Base-by-base conservation (phyloP, 2,888 invertebrate species). In the Sarcophaga variegata region DNA sequence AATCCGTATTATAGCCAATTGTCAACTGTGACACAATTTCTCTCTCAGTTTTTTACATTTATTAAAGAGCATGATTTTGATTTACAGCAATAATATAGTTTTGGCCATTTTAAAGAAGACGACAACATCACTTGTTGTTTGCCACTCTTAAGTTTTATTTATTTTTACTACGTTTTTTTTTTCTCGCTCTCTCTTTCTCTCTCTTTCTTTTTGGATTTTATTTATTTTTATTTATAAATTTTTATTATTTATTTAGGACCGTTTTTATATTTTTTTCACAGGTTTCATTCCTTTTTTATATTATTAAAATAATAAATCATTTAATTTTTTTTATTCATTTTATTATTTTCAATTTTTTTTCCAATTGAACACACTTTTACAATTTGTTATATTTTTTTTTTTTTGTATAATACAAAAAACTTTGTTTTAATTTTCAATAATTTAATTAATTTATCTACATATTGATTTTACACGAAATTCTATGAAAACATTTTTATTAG, bases 1-100 rank as follows among this genome's bases (percentile, higher is more conserved):
- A 72, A 85, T 89, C 88, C 89, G 87, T 83, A 87, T 74, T 78
- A 88, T 79, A 88, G 83, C 88, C 88, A 87, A 87, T 87, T 89
- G 89, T 90, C 89, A 90, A 90, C 89, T 90, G 84, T 82, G 81
- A 84, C 71, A 87, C 81, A 87, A 87, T 82, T 87, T 87, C 27
- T 84, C 81, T 64, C 79, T 84, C 69, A 87, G 76, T 79, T 75
- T 82, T 59, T 67, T 82, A 71, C 81, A 82, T 74, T 82, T 87
- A 72, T 37, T 59, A 79, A 66, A 84, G n/a, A 84, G 75, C 87
- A 87, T 87, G 87, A 84, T 87, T 87, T 87, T 87, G 87, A 84
- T 87, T 87, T 87, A 84, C 62, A 64, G 72, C 27, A 12, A 63
- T 59, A 71, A 71, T 71, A 79, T 72, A 72, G 87, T 79, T 64